These are phyloP conservation scores for Sebastes taczanowskii DNA, from an alignment of 2,797 vertebrate genomes.

Conservation along the genomic window DNA sequence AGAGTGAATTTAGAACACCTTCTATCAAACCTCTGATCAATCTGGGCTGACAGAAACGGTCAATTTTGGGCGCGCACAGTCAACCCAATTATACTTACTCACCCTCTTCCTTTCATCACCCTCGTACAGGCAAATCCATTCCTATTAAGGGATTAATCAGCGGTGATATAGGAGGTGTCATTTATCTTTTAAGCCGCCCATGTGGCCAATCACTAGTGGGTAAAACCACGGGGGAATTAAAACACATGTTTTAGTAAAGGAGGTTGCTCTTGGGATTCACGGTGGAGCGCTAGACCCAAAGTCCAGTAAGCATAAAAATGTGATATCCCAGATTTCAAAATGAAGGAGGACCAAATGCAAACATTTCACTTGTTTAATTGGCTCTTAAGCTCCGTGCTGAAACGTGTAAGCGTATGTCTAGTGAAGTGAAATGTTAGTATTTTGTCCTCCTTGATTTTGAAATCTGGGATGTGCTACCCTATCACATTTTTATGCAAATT, in stretches of 20 bases:
- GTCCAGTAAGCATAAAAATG: no score
- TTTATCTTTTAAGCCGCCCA: slow-evolving; percentile 30
- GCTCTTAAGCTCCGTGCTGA: no score
- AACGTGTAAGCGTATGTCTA: no score
- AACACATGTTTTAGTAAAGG: neutral
- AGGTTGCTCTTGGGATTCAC: no score
- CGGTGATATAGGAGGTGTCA: slow-evolving; percentile 10
- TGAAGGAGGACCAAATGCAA: no score
- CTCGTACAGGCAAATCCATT: slow-evolving; percentile 31
- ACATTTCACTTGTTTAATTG: no score
- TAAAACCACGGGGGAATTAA: neutral
- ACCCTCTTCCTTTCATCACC: slow-evolving; percentile 11
- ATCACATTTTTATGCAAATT: neutral
- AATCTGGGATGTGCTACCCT: no score
- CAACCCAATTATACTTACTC: neutral
- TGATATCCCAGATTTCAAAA: no score
- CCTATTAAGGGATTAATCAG: slow-evolving; percentile 40
- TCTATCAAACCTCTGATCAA: neutral
- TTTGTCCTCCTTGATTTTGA: no score
- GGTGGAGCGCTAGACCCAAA: no score
- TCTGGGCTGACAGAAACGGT: neutral
- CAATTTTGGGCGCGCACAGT: neutral
- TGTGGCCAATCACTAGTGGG: neutral
- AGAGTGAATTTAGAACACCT: neutral
- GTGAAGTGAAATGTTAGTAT: no score